These are phyloP conservation scores for Phenganax subtilis DNA, from an alignment of 92 coral and sea anemone genomes.

Conservation along the genomic window DNA sequence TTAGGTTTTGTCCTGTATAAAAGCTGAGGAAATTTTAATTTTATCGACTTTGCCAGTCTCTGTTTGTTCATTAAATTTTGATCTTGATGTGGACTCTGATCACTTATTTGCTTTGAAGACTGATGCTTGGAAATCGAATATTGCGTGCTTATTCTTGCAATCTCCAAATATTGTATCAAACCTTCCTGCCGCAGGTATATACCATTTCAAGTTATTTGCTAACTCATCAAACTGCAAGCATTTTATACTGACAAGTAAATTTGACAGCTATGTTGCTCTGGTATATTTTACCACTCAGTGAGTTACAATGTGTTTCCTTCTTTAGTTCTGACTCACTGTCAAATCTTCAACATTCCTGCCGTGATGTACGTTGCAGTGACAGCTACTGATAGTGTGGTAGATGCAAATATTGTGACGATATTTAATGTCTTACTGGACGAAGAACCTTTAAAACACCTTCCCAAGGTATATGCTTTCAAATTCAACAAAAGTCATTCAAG, in stretches of 20 bases:
- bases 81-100: slow-evolving; percentile 58
- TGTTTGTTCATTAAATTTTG: slow-evolving; percentile 58
- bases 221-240: background rate
- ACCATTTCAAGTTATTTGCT: background rate
- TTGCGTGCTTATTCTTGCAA: slow-evolving; percentile 62
- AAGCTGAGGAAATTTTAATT: slow-evolving; percentile 65
- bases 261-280: no score
- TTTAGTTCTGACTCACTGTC: slow-evolving; percentile 70
- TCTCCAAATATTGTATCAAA: slow-evolving; percentile 77
- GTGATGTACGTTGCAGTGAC: slow-evolving; percentile 73
- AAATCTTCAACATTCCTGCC: slow-evolving; percentile 64
- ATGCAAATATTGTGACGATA: slow-evolving; percentile 64
- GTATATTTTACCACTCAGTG: no score
- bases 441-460: slow-evolving; percentile 47
- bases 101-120: slow-evolving; percentile 72
- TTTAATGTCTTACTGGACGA: slow-evolving; percentile 55
- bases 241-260: no score
- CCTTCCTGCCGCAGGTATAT: slow-evolving; percentile 78
- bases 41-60: slow-evolving; percentile 74
- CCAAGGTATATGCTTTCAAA: slow-evolving; percentile 49
- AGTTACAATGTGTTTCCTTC: background rate
- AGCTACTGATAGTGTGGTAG: slow-evolving; percentile 55
- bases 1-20: slow-evolving; percentile 65
- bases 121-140: slow-evolving; percentile 57
- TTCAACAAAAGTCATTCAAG: background rate